Evolutionary conservation across 2,113 vertebrate genomes (phyloP).

Genomic region (Probosciger aterrimus): DNA sequence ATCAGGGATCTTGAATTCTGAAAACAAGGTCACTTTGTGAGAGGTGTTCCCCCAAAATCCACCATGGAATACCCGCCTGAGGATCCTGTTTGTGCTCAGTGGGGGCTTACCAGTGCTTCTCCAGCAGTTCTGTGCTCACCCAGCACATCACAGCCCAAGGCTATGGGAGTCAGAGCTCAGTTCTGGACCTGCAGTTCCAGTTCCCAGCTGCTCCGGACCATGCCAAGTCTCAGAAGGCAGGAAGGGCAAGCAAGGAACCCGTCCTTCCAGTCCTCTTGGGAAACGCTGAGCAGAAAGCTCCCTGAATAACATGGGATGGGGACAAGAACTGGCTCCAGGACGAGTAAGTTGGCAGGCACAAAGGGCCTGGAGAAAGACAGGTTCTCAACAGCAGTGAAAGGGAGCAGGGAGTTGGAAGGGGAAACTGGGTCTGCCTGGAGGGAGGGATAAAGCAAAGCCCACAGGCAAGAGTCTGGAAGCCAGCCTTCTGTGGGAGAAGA

Average conservation of each 20-base stretch:
- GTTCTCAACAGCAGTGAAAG: not conserved
- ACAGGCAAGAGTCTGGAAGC: not conserved
- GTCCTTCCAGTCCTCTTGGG: constrained; percentile 14
- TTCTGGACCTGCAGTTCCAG: not conserved
- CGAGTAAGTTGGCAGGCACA: not conserved
- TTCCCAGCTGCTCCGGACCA: not conserved
- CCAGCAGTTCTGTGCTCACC: not conserved
- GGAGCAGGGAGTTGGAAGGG: not conserved
- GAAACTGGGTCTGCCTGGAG: not conserved
- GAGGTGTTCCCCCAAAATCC: not conserved
- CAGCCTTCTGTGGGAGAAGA: not conserved
- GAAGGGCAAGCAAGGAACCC: not conserved
- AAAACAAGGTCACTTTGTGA: not conserved
- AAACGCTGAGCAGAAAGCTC: not conserved
- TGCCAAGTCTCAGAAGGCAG: not conserved
- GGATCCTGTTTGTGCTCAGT: accelerated
- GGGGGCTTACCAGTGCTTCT: accelerated
- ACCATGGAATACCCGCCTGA: not conserved
- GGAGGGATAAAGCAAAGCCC: not conserved
- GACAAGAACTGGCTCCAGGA: accelerated
- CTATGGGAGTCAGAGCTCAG: not conserved
- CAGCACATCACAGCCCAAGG: not conserved
- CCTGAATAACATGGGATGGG: accelerated
- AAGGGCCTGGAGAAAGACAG: not conserved
- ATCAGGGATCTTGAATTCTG: not conserved